Conservation (phyloP, 2,797 vertebrate species). For the Heliangelus exortis region DNA sequence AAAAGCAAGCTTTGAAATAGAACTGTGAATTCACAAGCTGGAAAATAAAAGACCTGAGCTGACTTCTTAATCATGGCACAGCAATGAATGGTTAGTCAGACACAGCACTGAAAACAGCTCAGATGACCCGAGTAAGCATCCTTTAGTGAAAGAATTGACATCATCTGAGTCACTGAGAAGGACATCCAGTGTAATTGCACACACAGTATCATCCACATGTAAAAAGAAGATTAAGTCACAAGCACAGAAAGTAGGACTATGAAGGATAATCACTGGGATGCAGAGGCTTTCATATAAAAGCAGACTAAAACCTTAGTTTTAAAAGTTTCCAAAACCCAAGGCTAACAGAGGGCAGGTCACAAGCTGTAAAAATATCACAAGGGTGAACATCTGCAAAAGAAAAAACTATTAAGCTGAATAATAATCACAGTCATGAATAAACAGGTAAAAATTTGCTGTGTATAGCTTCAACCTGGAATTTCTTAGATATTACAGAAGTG, state of each 20-base stretch:
- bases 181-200: not conserved
- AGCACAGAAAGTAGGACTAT: slow-evolving; percentile 54
- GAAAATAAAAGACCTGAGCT: not conserved
- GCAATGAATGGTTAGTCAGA: not conserved
- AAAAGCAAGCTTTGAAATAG: not conserved
- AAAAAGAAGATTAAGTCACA: slow-evolving; percentile 62
- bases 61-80: not conserved
- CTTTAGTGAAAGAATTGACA: not conserved
- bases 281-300: slow-evolving; percentile 34
- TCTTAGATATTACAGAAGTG: not conserved
- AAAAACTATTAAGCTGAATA: not conserved
- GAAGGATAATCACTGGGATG: slow-evolving; percentile 51
- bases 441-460: not conserved
- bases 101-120: not conserved
- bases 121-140: not conserved
- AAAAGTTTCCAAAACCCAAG: not conserved
- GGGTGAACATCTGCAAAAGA: not conserved
- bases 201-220: slow-evolving; percentile 4
- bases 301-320: slow-evolving; percentile 49
- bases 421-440: not conserved
- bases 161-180: not conserved
- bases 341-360: not conserved
- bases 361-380: not conserved
- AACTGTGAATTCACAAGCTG: not conserved
- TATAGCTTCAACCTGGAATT: not conserved